A percentile compares a stretch with the other conserved stretches of the same genome.
phyloP scores from a whole-genome alignment of 1,140 invertebrate species.

The Lordiphosa collinella region DNA sequence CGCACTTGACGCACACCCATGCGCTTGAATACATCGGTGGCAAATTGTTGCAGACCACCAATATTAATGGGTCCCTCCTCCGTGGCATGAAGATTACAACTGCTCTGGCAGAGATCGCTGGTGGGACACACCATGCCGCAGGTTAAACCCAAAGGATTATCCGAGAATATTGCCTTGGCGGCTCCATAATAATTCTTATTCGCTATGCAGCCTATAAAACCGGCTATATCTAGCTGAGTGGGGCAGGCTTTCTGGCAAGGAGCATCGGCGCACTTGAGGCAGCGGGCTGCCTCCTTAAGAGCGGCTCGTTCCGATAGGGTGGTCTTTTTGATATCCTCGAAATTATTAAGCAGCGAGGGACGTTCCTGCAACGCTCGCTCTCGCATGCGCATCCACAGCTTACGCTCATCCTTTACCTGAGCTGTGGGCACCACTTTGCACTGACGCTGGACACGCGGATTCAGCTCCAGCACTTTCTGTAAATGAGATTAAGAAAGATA shows the following conservation, averaged over 20 bases:
- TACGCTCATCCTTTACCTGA: constrained; percentile 91
- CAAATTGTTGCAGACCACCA: constrained; percentile 98
- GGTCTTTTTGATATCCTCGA: constrained; percentile 97
- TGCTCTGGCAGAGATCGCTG: constrained; percentile 97
- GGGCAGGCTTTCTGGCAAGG: constrained; percentile 99
- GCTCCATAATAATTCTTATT: constrained; percentile 99
- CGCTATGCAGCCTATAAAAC: constrained; percentile 96
- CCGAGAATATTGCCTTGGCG: constrained; percentile 96
- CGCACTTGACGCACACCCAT: constrained; percentile 93
- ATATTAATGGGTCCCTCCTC: constrained; percentile 99
- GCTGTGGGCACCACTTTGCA: constrained; percentile 89
- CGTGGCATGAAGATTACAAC: constrained; percentile 95
- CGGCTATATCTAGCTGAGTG: constrained; percentile 97
- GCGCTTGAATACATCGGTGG: constrained; percentile 94
- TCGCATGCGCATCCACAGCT: constrained; percentile 92
- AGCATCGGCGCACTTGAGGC: constrained; percentile 97
- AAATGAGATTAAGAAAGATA: not conserved
- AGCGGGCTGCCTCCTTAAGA: constrained; percentile 93
- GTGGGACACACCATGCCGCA: constrained; percentile 99
- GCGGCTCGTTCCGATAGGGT: constrained; percentile 96
- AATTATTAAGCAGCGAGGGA: constrained; percentile 90
- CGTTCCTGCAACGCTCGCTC: constrained; percentile 81
- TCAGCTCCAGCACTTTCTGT: constrained; percentile 91
- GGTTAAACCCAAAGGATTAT: constrained; percentile 97
- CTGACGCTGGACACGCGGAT: constrained; percentile 88